Percentiles rank a stretch among this genome's conserved stretches.
Evolutionary conservation across 2,888 invertebrate genomes (phyloP).

Genomic region (Philonicus albiceps): DNA sequence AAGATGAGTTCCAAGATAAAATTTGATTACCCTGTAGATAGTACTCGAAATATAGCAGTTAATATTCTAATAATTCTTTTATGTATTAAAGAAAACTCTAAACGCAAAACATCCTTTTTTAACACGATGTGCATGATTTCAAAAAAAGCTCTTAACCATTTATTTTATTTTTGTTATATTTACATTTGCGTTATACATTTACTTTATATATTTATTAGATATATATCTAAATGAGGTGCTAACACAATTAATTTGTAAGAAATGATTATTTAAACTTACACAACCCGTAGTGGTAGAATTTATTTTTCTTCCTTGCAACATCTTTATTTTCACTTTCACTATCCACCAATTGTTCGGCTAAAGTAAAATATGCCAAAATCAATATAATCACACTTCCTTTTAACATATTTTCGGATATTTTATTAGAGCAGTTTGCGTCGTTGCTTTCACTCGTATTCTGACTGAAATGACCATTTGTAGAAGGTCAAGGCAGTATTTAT

Average conservation of each 20-base stretch:
- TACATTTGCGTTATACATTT: no score
- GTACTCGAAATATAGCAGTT: no score
- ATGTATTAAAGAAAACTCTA: no score
- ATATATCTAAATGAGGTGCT: background rate
- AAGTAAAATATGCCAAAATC: slow-evolving; percentile 14
- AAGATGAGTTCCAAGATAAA: no score
- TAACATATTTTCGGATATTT: slow-evolving; percentile 15
- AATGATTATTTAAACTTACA: slow-evolving; percentile 41
- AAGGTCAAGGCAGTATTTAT: slow-evolving; percentile 6
- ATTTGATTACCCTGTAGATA: no score
- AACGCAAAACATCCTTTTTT: no score
- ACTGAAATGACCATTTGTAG: background rate
- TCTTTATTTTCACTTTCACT: slow-evolving; percentile 1
- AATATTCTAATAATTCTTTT: no score
- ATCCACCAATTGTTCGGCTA: slow-evolving; percentile 32
- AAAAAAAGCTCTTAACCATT: no score
- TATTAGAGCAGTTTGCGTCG: background rate
- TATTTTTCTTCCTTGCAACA: slow-evolving; percentile 35
- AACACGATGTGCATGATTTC: no score
- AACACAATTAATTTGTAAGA: background rate
- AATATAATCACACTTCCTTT: slow-evolving; percentile 35
- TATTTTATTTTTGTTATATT: no score
- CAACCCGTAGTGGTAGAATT: slow-evolving; percentile 30
- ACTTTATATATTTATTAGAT: no score
- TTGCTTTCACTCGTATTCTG: background rate